phyloP scores from a whole-genome alignment of 1,140 invertebrate genomes.

The Polypedilum vanderplanki region DNA sequence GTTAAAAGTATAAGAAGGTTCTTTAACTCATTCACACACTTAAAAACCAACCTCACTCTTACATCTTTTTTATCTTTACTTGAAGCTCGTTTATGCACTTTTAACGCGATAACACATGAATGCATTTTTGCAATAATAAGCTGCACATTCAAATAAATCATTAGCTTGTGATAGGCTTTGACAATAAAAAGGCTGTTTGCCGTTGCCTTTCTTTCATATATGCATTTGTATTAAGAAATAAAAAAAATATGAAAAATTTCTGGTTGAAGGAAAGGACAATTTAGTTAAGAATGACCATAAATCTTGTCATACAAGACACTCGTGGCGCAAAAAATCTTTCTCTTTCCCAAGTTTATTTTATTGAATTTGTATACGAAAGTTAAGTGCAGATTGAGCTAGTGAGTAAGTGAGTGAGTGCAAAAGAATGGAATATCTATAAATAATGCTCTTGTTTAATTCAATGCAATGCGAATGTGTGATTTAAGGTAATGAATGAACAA shows the following conservation, averaged over 20 bases:
- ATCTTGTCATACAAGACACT: conserved; percentile 6
- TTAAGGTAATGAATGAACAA: conserved; percentile 26
- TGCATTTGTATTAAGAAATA: neutral
- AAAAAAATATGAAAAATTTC: conserved; percentile 26
- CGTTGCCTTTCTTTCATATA: neutral
- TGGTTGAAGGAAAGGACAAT: conserved; percentile 23
- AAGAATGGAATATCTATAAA: neutral
- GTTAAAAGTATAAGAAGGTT: no score
- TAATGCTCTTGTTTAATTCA: conserved; percentile 25
- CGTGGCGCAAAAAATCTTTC: neutral
- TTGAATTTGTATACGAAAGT: no score
- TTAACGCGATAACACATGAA: conserved; percentile 17
- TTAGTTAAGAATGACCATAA: conserved; percentile 25
- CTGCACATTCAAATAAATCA: conserved; percentile 27
- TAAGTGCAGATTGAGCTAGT: neutral
- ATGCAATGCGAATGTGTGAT: neutral
- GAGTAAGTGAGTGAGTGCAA: neutral
- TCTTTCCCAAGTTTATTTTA: neutral
- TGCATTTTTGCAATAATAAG: conserved; percentile 22
- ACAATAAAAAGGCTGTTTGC: conserved; percentile 27
- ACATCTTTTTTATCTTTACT: no score
- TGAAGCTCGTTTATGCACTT: neutral
- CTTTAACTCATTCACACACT: no score
- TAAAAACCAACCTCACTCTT: no score
- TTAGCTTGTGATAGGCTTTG: conserved; percentile 26